phyloP scores from a whole-genome alignment of 2,797 vertebrate genomes.

The Chiloscyllium punctatum region DNA sequence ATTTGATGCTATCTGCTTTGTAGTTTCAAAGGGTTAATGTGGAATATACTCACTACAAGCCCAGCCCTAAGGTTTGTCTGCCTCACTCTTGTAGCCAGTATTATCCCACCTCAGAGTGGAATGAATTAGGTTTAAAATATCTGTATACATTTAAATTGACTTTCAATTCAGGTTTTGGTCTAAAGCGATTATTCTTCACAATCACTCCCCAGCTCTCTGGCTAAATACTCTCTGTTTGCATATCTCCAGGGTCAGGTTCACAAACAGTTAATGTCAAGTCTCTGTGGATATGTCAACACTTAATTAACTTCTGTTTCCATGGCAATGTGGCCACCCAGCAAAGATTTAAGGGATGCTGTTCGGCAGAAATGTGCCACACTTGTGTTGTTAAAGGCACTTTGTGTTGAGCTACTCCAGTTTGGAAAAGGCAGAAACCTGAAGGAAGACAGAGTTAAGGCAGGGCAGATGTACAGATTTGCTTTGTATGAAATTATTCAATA shows the following conservation, averaged over 20 bases:
- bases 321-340: neutral
- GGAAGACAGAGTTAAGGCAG: neutral
- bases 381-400: neutral
- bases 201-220: neutral
- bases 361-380: neutral
- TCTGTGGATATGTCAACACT: constrained; percentile 1
- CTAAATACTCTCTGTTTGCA: neutral
- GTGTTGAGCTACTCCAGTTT: neutral
- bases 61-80: neutral
- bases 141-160: neutral
- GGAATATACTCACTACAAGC: neutral
- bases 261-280: neutral
- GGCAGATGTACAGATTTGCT: neutral
- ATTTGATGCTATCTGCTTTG: neutral
- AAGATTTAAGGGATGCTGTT: neutral
- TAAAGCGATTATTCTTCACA: neutral
- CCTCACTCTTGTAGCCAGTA: neutral
- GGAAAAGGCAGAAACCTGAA: neutral
- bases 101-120: neutral
- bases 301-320: neutral
- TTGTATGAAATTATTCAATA: neutral
- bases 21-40: neutral
- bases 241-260: neutral
- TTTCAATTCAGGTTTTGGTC: neutral
- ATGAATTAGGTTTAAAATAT: neutral